A percentile compares a stretch with the other conserved stretches of the same genome.
Evolutionary conservation across 2,888 invertebrate genomes (phyloP).

Genomic region (Cephus rjabovi): DNA sequence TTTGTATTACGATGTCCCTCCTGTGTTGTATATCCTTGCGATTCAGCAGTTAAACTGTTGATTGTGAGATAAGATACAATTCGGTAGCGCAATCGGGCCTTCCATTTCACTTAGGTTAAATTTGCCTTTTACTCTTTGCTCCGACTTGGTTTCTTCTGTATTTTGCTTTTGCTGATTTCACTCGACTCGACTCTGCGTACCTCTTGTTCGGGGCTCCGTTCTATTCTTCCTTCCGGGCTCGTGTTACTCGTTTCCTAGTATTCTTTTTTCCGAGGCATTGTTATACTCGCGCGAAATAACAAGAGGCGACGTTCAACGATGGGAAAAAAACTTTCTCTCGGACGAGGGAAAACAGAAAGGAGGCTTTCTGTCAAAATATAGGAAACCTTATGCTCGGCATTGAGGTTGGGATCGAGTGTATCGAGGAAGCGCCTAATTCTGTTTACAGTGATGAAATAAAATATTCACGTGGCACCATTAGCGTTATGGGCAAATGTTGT

Average conservation of each 20-base stretch:
- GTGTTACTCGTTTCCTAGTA: neutral
- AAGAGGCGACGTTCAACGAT: neutral
- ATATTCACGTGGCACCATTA: neutral
- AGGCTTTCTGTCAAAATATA: neutral
- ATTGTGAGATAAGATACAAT: neutral
- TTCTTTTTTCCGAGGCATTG: neutral
- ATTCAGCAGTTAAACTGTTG: neutral
- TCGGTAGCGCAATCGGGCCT: neutral
- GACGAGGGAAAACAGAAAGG: neutral
- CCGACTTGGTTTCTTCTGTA: neutral
- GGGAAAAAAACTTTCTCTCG: neutral
- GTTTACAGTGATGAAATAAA: neutral
- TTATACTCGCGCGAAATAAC: neutral
- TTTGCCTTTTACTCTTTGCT: neutral
- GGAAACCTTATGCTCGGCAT: neutral
- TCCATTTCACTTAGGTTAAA: neutral
- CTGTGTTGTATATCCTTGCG: neutral
- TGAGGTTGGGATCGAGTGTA: neutral
- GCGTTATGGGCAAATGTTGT: neutral
- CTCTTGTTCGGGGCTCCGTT: neutral
- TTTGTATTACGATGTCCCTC: neutral
- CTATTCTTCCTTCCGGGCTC: neutral
- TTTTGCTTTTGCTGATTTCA: neutral
- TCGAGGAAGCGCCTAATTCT: neutral
- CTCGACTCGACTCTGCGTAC: neutral